Base-by-base conservation (phyloP, 2,113 vertebrate species). In the Pachycephala philippinensis region DNA sequence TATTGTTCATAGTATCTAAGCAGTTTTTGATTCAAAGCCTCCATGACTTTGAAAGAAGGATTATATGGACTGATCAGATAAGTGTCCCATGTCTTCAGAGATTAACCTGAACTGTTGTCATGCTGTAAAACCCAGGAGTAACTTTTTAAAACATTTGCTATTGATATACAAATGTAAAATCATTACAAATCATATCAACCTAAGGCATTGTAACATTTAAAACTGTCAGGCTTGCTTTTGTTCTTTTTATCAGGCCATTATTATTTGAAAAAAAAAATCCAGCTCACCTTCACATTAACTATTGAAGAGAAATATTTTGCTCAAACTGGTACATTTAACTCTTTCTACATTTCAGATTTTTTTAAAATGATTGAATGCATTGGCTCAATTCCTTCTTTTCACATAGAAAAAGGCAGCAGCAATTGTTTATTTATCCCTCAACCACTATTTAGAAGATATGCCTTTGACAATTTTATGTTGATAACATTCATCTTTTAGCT, bases 401-500 rank as follows among this genome's bases (percentile, higher is more conserved):
- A 72, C 35, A n/a, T 61, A 33, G 80, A 44, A 90, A 93, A 87
- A 72, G 1, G 4, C 37, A 90, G 71, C 37, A 89, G 45, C 18
- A 59, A 59, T 44, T 63, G 39, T 93, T 95, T 84, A 35, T 75
- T 77, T 87, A 70, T 71, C 53, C 72, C 40, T 50, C 52, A 82
- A 24, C 31, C 15, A 33, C 52, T 88, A 26, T 53, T 84, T 83
- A 70, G 42, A 84, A 85, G 71, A 64, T 70, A 71, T 13, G 56
- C 12, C 59, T 93, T 76, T 89, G 85, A 89, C 72, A 75, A 28
- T 89, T 94, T 96, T 88, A 81, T 66, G 57, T 45, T 72, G 76
- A 33, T 60, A 82, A 86, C 44, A 74, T 76, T 93, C 30, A 71
- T 49, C 83, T 84, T 84, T 85, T 68, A 92, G 89, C 87, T 47